Percentiles rank a stretch among this genome's conserved stretches.
These are phyloP conservation scores for Lerista edwardsae DNA, from an alignment of 2,797 vertebrate genomes.

Conservation along the genomic window DNA sequence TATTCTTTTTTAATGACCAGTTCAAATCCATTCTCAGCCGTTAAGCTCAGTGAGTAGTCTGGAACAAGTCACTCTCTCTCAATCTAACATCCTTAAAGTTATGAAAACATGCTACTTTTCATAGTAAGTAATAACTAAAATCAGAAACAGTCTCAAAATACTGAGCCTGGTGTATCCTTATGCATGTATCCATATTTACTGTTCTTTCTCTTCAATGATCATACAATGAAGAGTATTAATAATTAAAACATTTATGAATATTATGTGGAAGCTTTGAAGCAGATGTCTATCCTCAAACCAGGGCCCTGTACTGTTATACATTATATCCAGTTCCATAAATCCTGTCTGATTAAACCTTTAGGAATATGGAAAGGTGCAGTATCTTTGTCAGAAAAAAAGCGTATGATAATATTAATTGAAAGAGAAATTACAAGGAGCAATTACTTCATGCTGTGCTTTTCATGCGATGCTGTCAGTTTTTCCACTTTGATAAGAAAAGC, in stretches of 20 bases:
- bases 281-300: slow-evolving; percentile 48
- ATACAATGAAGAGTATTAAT: not conserved
- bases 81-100: not conserved
- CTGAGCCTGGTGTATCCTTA: not conserved
- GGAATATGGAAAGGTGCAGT: slow-evolving; percentile 55
- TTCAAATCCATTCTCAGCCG: not conserved
- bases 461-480: slow-evolving; percentile 77
- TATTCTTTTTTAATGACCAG: too few species aligned
- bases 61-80: too few species aligned
- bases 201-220: not conserved
- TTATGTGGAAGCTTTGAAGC: slow-evolving; percentile 20
- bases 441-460: slow-evolving; percentile 75
- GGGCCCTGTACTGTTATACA: slow-evolving; percentile 14
- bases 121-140: not conserved
- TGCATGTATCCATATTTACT: not conserved
- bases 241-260: not conserved
- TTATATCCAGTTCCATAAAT: slow-evolving; percentile 50
- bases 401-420: slow-evolving; percentile 69
- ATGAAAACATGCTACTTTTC: too few species aligned
- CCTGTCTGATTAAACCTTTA: slow-evolving; percentile 47
- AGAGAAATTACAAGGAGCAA: slow-evolving; percentile 67
- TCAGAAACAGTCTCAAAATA: slow-evolving; percentile 21
- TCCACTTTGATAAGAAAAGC: slow-evolving; percentile 71
- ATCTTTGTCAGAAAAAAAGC: slow-evolving; percentile 66
- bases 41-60: not conserved